Evolutionary conservation across 2,888 invertebrate genomes (phyloP).

Genomic region (Tineola bisselliella): DNA sequence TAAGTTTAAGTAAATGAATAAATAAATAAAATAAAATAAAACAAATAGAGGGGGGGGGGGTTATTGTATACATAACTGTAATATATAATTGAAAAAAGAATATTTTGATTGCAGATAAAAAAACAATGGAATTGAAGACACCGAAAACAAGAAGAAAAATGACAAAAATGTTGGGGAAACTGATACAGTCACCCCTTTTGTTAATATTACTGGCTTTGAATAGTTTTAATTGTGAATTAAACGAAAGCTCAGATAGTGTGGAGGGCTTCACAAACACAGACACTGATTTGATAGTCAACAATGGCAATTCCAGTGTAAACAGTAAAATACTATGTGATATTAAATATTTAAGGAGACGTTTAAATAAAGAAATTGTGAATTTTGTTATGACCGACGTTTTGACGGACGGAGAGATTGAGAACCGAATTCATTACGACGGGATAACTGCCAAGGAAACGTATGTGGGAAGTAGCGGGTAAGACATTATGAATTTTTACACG

Average conservation of each 20-base stretch:
- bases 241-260: slow-evolving; percentile 23
- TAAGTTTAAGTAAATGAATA: too few species aligned
- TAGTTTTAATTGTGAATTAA: slow-evolving; percentile 47
- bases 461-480: slow-evolving; percentile 65
- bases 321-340: slow-evolving; percentile 40
- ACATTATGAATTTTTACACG: slow-evolving; percentile 17
- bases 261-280: too few species aligned
- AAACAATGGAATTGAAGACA: slow-evolving; percentile 52
- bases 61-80: too few species aligned
- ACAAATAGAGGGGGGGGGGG: too few species aligned
- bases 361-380: slow-evolving; percentile 59
- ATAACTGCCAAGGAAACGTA: slow-evolving; percentile 75
- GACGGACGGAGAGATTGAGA: slow-evolving; percentile 76
- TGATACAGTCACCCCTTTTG: slow-evolving; percentile 44
- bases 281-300: too few species aligned
- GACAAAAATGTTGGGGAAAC: slow-evolving; percentile 43
- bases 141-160: slow-evolving; percentile 56
- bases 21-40: too few species aligned
- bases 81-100: not conserved
- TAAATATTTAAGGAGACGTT: slow-evolving; percentile 46
- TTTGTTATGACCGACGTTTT: slow-evolving; percentile 73
- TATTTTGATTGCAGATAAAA: slow-evolving; percentile 31
- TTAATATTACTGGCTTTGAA: slow-evolving; percentile 47
- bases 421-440: slow-evolving; percentile 70
- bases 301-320: not conserved